Evolutionary conservation across 1,140 invertebrate genomes (phyloP), one percentile per base, ranked within the genome.

Genomic region (Leptopilina boulardi): DNA sequence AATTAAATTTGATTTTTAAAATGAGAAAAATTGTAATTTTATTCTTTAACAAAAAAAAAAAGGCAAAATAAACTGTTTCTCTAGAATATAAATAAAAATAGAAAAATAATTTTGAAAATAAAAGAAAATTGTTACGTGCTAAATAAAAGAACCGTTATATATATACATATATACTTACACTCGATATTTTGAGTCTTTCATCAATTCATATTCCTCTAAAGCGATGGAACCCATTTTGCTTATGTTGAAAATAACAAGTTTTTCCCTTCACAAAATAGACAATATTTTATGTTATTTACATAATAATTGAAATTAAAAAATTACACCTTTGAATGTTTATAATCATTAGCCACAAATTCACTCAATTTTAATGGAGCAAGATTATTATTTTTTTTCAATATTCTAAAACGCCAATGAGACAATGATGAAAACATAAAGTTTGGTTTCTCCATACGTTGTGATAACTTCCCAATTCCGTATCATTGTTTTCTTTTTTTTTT

Each of bases 151-250:
- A 59, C 54, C 54, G 59, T 26, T 83, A 38, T 38, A 38, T 34
- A 34, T 38, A 38, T 38, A 91, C 91, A 38, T 34, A 34, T 38
- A 38, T 38, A 91, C 91, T 92, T 86, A 95, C 91, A 94, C 93
- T 83, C 94, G 92, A 89, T 96, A 97, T 88, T 97, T 97, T 6
- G 94, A 92, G 88, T 96, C 95, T 80, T 93, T 94, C 93, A 95
- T 93, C 9, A 95, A 89, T 80, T 95, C 95, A 84, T 93, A 94
- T 84, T 95, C 95, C 86, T 95, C 95, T 84, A 94, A 81, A 23
- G 91, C 89, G 11, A 92, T 92, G 15, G 91, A 91, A 66, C 91
- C 89, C 91, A 91, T 92, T 77, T 82, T 84, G 75, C 21, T 26
- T 15, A n/a, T n/a, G 18, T 73, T 42, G 19, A 38, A 6, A 26